phyloP scores from a whole-genome alignment of 2,797 vertebrate genomes.

The Thalassophryne amazonica region DNA sequence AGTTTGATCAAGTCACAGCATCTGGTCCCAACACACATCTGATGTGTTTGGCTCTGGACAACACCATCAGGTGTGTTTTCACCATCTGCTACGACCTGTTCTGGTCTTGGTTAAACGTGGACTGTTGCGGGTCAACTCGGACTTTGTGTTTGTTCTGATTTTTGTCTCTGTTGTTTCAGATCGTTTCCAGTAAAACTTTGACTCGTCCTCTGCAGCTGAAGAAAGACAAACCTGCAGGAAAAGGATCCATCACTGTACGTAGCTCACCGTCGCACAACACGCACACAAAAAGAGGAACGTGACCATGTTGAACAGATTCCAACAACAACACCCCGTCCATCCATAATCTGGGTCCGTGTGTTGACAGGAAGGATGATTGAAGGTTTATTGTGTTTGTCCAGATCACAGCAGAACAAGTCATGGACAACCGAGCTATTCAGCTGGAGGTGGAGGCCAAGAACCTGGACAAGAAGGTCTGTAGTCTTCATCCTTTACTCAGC shows the following conservation, averaged over 20 bases:
- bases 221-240: conserved; percentile 89
- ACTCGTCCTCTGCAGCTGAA: conserved; percentile 88
- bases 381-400: conserved; percentile 55
- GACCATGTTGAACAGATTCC: background rate
- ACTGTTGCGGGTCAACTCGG: too few species aligned
- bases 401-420: conserved; percentile 89
- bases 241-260: conserved; percentile 84
- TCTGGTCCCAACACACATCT: too few species aligned
- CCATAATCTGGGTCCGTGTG: too few species aligned
- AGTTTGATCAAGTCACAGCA: too few species aligned
- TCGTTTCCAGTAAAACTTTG: conserved; percentile 81
- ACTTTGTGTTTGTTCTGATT: background rate
- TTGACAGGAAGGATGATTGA: too few species aligned
- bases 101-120: too few species aligned
- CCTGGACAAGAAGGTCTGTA: conserved; percentile 90
- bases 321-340: too few species aligned
- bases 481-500: background rate
- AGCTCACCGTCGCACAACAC: background rate
- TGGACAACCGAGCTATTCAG: conserved; percentile 83
- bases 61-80: too few species aligned
- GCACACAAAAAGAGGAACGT: background rate
- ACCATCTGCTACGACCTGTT: too few species aligned
- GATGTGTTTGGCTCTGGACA: too few species aligned
- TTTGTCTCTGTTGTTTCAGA: conserved; percentile 29
- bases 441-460: conserved; percentile 88